Percentiles rank a stretch among this genome's conserved stretches.
Conservation (phyloP, 2,113 vertebrate genomes). For the Peromyscus maniculatus region DNA sequence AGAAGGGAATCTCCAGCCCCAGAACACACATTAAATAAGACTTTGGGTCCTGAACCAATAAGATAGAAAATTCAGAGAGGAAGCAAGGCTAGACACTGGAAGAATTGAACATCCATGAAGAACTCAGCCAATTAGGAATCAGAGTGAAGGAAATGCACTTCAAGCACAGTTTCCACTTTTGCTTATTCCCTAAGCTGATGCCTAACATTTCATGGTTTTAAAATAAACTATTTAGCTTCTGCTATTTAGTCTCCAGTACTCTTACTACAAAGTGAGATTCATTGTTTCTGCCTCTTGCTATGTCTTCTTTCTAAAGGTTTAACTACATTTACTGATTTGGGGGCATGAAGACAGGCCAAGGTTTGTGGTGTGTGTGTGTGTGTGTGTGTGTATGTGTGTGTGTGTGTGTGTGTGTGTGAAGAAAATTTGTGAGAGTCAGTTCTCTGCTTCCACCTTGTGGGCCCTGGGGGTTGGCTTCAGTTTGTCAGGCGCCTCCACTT, state of each 20-base stretch:
- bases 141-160: background rate
- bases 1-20: background rate
- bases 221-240: background rate
- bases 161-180: background rate
- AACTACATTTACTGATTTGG: background rate
- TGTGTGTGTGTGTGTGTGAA: background rate
- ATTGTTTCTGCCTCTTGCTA: background rate
- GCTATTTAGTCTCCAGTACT: background rate
- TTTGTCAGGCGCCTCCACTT: background rate
- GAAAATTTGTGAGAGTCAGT: background rate
- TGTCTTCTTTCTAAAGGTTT: background rate
- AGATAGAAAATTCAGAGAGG: background rate
- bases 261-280: background rate
- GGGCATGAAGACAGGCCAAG: too few relatives aligned
- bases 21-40: background rate
- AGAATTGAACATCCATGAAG: background rate
- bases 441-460: background rate
- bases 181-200: background rate
- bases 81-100: too few relatives aligned
- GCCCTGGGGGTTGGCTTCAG: too few relatives aligned
- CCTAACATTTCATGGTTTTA: background rate
- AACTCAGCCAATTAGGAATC: background rate
- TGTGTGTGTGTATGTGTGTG: too few relatives aligned
- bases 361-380: too few relatives aligned
- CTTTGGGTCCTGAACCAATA: background rate